Evolutionary conservation across 2,797 vertebrate genomes (phyloP), one percentile per base, ranked within the genome.

Genomic region (Ceryle rudis): DNA sequence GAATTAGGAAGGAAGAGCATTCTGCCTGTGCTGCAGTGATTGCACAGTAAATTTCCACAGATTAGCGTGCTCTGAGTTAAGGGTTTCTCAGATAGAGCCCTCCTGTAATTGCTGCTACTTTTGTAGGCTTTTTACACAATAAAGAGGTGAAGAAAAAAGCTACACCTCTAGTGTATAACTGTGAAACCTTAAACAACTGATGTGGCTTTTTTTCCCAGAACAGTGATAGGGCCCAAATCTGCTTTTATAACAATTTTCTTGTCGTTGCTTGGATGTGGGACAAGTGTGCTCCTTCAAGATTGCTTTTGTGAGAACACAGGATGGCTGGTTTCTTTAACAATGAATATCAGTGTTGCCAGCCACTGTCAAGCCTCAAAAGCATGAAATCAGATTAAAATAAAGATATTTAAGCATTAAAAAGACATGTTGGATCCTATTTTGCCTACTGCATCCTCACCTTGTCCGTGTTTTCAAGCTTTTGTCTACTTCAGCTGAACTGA

Each of bases 11-110:
- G 91, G 83, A 94, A 88, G 85, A 94, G 49, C 37, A 9, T 78
- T 86, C 26, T 81, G 71, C 39, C 44, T 33, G 79, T 14, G 39
- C 17, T 67, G 55, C 37, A 58, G 85, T n/a, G 81, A 84, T 25
- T 74, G 61, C 54, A 89, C 62, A 86, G 96, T 92, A 94, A 92
- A 92, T 94, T 95, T 96, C 96, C 96, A 96, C 89, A 37, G 75
- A 26, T 47, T 37, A 41, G 9, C 4, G 0, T 55, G 89, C 60
- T 10, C 39, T 37, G 49, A 86, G 42, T 4, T 39, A 52, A 86
- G 44, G 11, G 11, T 49, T 86, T 71, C 86, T 94, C 37, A 79
- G 54, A 14, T 44, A 8, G 16, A 72, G 28, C 37, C 28, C 29
- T 74, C 35, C 54, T 67, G 54, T 28, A 61, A 49, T n/a, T 44